Percentiles rank a stretch among this genome's conserved stretches.
Conservation (phyloP, 2,888 invertebrate genomes). For the Lydus trimaculatus region DNA sequence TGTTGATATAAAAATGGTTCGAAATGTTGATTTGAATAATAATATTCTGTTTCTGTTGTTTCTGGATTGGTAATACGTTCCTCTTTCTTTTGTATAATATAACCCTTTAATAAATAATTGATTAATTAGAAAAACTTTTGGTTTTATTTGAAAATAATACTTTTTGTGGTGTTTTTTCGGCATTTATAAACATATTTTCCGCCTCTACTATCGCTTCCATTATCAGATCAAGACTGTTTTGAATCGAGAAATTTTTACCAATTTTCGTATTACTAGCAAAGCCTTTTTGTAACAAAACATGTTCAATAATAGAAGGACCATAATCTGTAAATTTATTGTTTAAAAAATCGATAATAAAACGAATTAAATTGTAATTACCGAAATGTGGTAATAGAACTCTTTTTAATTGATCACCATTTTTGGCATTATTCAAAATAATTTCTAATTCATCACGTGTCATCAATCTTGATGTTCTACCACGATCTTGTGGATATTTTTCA, state of each 20-base stretch:
- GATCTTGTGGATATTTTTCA: conserved; percentile 87
- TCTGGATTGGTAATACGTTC: conserved; percentile 66
- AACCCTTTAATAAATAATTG: conserved; percentile 71
- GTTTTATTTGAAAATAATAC: conserved; percentile 52
- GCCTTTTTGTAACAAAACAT: conserved; percentile 78
- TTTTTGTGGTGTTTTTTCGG: conserved; percentile 65
- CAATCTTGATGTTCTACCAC: conserved; percentile 72
- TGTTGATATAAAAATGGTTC: conserved; percentile 89
- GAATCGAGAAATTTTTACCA: conserved; percentile 72
- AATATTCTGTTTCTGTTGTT: conserved; percentile 64
- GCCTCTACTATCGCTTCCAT: conserved; percentile 73
- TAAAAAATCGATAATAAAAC: not conserved
- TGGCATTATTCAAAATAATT: conserved; percentile 69
- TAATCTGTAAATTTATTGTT: conserved; percentile 68
- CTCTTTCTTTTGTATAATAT: conserved; percentile 86
- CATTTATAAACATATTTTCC: conserved; percentile 69
- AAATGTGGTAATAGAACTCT: conserved; percentile 82
- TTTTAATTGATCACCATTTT: conserved; percentile 78
- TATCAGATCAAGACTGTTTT: conserved; percentile 69
- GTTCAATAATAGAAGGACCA: conserved; percentile 91
- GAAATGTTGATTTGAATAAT: conserved; percentile 89
- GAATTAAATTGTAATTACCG: conserved; percentile 60
- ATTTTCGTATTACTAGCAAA: conserved; percentile 68
- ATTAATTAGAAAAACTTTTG: not conserved
- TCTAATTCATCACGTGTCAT: conserved; percentile 65